Evolutionary conservation across 2,888 invertebrate genomes (phyloP).

Genomic region (Chymomyza amoena): DNA sequence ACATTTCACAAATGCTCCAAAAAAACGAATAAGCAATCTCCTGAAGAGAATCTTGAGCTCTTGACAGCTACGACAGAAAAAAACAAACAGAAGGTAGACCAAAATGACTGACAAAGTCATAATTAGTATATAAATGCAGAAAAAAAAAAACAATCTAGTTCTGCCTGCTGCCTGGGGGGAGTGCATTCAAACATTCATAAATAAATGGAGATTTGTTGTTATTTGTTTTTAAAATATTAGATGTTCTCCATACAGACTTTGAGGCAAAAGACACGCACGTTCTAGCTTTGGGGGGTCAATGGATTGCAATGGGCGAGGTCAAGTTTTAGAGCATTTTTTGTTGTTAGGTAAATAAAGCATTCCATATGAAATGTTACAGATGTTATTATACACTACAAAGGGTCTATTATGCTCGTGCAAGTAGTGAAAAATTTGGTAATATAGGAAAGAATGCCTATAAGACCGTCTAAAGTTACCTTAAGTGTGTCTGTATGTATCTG

Average conservation of each 20-base stretch:
- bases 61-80: slow-evolving; percentile 52
- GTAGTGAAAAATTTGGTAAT: no score
- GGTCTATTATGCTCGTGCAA: no score
- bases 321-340: slow-evolving; percentile 59
- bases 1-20: slow-evolving; percentile 39
- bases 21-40: slow-evolving; percentile 35
- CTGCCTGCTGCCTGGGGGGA: background rate
- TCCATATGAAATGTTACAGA: background rate
- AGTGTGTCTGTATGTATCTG: no score
- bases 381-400: background rate
- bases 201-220: slow-evolving; percentile 61
- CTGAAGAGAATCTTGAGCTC: slow-evolving; percentile 22
- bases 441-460: no score
- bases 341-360: slow-evolving; percentile 10
- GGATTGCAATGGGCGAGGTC: slow-evolving; percentile 65
- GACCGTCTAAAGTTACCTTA: no score
- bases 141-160: background rate
- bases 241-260: slow-evolving; percentile 31
- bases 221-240: slow-evolving; percentile 68
- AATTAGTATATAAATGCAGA: slow-evolving; percentile 46
- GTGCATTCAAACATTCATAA: slow-evolving; percentile 55
- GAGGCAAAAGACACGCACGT: slow-evolving; percentile 44
- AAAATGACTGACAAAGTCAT: slow-evolving; percentile 44
- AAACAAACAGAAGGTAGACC: slow-evolving; percentile 56
- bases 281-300: slow-evolving; percentile 54